A percentile compares a stretch with the other conserved stretches of the same genome.
Evolutionary conservation across 2,888 invertebrate genomes (phyloP).

Genomic region (Mythimna vitellina): DNA sequence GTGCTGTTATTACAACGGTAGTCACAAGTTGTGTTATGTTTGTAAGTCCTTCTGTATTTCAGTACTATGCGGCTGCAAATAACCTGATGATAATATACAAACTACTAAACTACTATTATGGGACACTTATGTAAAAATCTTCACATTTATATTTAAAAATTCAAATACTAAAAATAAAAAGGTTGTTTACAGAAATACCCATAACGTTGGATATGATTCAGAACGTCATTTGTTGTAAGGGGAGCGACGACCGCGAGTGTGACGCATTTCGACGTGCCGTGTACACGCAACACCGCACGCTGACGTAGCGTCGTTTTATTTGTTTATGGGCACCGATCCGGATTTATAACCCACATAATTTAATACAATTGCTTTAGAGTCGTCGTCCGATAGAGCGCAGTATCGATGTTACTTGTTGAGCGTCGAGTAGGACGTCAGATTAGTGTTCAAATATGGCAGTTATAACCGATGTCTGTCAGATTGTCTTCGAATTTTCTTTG

Average conservation of each 20-base stretch:
- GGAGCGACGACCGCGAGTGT: constrained; percentile 85
- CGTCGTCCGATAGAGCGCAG: constrained; percentile 50
- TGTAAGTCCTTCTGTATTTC: not conserved
- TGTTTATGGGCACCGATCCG: constrained; percentile 61
- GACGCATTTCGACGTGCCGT: constrained; percentile 72
- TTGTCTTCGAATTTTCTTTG: not conserved
- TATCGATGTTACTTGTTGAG: constrained; percentile 45
- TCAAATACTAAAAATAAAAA: constrained; percentile 43
- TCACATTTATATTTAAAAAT: constrained; percentile 26
- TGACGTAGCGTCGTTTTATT: constrained; percentile 62
- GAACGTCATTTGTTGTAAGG: constrained; percentile 79
- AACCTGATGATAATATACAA: not conserved
- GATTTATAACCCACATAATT: constrained; percentile 65
- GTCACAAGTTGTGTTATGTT: not conserved
- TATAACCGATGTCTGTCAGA: not conserved
- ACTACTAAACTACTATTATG: not conserved
- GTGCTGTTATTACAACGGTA: not conserved
- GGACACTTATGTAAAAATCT: not conserved
- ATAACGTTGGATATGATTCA: constrained; percentile 82
- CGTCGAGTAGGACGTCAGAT: constrained; percentile 16
- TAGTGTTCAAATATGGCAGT: constrained; percentile 7
- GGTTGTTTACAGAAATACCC: constrained; percentile 66
- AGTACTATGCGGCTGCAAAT: not conserved
- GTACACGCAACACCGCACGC: constrained; percentile 63
- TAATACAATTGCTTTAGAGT: constrained; percentile 57